phyloP scores from a whole-genome alignment of 2,888 invertebrate genomes.

The Pristionchus mayeri region DNA sequence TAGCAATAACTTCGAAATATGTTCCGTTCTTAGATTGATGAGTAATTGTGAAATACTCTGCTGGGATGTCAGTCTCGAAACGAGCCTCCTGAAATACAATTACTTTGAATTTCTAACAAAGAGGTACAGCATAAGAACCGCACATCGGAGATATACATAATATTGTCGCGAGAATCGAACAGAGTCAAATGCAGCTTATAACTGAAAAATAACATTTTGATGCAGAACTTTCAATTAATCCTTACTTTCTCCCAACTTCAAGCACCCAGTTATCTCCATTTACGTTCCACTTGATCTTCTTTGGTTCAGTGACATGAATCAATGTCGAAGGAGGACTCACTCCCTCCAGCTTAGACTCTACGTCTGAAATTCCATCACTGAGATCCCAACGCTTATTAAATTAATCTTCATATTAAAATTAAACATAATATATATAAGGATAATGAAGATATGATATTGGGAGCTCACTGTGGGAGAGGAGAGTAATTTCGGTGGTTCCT shows the following conservation, averaged over 20 bases:
- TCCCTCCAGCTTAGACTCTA: constrained; percentile 79
- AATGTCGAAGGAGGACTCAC: constrained; percentile 80
- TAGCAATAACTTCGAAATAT: constrained; percentile 59
- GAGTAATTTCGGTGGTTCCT: constrained; percentile 74
- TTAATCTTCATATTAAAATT: no score
- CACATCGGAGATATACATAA: constrained; percentile 69
- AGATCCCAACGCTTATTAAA: no score
- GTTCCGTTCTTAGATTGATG: constrained; percentile 62
- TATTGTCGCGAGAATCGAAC: constrained; percentile 66
- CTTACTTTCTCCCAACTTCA: constrained; percentile 80
- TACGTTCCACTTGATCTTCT: constrained; percentile 79
- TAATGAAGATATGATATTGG: background rate
- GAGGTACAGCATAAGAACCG: constrained; percentile 43
- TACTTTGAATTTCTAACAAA: no score
- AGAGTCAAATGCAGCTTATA: constrained; percentile 65
- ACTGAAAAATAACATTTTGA: constrained; percentile 21
- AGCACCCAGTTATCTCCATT: constrained; percentile 86
- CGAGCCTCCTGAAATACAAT: constrained; percentile 62
- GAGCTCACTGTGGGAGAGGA: constrained; percentile 66
- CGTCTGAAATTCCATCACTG: constrained; percentile 58
- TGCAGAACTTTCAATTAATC: background rate
- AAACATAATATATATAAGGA: background rate
- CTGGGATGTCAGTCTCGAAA: constrained; percentile 64
- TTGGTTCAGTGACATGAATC: constrained; percentile 84
- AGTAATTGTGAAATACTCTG: constrained; percentile 57